Conservation (phyloP, 2,113 vertebrate genomes). For the Xenus cinereus region DNA sequence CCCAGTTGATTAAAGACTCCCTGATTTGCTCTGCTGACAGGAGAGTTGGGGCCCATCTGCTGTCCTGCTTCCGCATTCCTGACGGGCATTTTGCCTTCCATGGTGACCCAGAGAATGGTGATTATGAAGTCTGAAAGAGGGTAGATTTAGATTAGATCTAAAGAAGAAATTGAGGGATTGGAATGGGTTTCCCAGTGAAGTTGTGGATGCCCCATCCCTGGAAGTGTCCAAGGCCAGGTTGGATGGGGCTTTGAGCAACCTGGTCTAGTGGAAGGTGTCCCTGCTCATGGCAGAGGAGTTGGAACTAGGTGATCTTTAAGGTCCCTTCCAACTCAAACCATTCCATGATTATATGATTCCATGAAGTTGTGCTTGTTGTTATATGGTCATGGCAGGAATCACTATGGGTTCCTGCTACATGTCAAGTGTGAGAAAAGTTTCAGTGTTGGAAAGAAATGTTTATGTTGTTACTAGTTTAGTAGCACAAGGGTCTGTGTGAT, state of each 20-base stretch:
- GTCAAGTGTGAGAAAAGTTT: background rate
- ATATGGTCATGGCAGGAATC: background rate
- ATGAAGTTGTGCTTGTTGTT: background rate
- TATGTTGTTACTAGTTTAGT: background rate
- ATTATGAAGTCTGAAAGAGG: background rate
- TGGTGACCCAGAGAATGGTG: background rate
- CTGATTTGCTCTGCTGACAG: background rate
- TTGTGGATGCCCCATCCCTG: background rate
- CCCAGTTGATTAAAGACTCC: background rate
- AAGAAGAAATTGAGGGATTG: background rate
- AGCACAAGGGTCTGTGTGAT: background rate
- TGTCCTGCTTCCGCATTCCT: background rate
- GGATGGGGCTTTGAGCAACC: background rate
- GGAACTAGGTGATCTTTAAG: background rate
- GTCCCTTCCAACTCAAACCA: background rate
- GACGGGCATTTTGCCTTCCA: background rate
- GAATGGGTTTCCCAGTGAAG: background rate
- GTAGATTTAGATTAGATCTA: background rate
- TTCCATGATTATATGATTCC: background rate
- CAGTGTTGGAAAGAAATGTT: background rate
- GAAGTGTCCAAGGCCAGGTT: background rate
- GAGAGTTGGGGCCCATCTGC: background rate
- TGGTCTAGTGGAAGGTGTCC: background rate
- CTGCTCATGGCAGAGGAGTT: background rate
- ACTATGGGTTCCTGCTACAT: background rate